Evolutionary conservation across 2,113 vertebrate genomes (phyloP).

Genomic region (Protomyctophum bolini): DNA sequence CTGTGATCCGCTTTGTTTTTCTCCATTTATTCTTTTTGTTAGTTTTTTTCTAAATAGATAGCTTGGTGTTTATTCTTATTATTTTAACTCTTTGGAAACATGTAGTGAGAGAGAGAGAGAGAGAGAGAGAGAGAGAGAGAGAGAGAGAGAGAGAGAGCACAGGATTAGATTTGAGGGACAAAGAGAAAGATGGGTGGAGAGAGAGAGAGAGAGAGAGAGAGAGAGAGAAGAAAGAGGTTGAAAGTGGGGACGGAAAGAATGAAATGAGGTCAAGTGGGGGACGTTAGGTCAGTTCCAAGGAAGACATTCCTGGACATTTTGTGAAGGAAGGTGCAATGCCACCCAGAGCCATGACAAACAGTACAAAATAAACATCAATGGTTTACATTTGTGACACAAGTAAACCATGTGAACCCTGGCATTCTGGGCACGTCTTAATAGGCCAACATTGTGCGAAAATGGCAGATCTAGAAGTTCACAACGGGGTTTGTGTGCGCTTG

Average conservation of each 20-base stretch:
- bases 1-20: slow-evolving; percentile 59
- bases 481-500: too few species aligned
- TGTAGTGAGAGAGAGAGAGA: neutral
- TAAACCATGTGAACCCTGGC: slow-evolving; percentile 48
- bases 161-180: neutral
- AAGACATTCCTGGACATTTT: slow-evolving; percentile 59
- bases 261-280: too few species aligned
- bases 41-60: slow-evolving; percentile 29
- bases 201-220: neutral
- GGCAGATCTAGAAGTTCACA: too few species aligned
- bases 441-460: too few species aligned
- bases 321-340: slow-evolving; percentile 65
- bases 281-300: neutral
- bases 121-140: neutral
- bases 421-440: neutral
- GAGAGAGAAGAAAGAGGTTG: neutral
- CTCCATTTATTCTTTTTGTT: slow-evolving; percentile 17
- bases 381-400: neutral
- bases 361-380: slow-evolving; percentile 48
- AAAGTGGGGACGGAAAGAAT: slow-evolving; percentile 15
- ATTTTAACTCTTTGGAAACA: slow-evolving; percentile 52
- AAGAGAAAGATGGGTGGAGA: neutral
- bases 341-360: slow-evolving; percentile 39
- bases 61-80: slow-evolving; percentile 6
- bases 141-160: neutral